A percentile compares a stretch with the other conserved stretches of the same genome.
Evolutionary conservation across 1,140 invertebrate species (phyloP).

Genomic region (Tenebrio molitor): DNA sequence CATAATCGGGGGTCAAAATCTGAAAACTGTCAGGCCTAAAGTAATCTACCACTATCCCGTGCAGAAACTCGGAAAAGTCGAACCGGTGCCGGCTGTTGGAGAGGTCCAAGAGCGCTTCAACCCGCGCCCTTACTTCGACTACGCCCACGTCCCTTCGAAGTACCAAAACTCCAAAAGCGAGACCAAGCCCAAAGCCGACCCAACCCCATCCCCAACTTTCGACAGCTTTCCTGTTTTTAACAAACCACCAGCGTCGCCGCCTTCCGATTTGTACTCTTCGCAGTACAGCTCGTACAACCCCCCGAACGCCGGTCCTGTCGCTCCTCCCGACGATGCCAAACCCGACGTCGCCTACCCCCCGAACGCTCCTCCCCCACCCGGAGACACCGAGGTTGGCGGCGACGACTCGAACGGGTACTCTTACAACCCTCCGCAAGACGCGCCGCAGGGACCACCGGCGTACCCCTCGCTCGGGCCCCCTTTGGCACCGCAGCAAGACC

Average conservation of each 20-base stretch:
- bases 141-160: constrained; percentile 46
- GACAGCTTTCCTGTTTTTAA: constrained; percentile 42
- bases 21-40: constrained; percentile 47
- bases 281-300: constrained; percentile 62
- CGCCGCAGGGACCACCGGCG: constrained; percentile 26
- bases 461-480: constrained; percentile 54
- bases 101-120: constrained; percentile 63
- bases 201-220: constrained; percentile 31
- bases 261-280: constrained; percentile 54
- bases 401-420: constrained; percentile 19
- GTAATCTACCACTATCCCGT: constrained; percentile 54
- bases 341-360: constrained; percentile 37
- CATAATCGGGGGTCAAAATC: constrained; percentile 51
- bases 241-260: constrained; percentile 42
- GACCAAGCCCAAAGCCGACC: neutral
- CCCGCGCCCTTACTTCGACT: constrained; percentile 61
- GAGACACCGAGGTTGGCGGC: constrained; percentile 6
- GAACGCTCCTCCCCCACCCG: constrained; percentile 23
- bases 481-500: constrained; percentile 40
- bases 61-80: constrained; percentile 47
- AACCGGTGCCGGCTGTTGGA: constrained; percentile 59
- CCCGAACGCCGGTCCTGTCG: constrained; percentile 48
- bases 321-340: constrained; percentile 49
- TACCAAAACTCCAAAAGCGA: constrained; percentile 19
- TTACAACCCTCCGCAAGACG: constrained; percentile 32